Conservation (phyloP, 2,113 vertebrate species). For the Leptocoma aspasia region DNA sequence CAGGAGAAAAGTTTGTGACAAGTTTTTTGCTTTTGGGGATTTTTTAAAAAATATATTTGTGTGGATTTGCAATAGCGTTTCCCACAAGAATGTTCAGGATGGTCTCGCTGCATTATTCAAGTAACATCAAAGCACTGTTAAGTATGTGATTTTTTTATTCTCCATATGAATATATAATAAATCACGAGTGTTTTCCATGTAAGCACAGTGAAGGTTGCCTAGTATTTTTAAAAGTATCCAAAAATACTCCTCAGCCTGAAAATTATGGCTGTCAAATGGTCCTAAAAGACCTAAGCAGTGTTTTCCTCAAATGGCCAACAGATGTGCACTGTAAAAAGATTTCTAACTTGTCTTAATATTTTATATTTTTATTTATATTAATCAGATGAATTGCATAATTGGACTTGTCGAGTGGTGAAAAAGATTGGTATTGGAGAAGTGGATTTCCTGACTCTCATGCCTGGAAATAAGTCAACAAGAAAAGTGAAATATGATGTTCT, state of each 20-base stretch:
- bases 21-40: neutral
- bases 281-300: neutral
- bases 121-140: neutral
- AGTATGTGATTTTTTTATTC: neutral
- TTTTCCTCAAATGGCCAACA: neutral
- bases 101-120: neutral
- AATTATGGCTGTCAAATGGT: neutral
- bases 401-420: constrained; percentile 78
- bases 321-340: neutral
- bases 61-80: neutral
- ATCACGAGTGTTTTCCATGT: neutral
- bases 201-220: neutral
- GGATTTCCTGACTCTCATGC: constrained; percentile 73
- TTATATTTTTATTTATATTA: neutral
- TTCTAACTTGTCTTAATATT: neutral
- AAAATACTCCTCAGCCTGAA: neutral
- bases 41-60: neutral
- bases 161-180: neutral
- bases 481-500: constrained; percentile 84
- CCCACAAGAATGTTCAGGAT: neutral
- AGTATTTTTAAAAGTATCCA: neutral
- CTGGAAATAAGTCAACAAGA: constrained; percentile 14
- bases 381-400: constrained; percentile 82
- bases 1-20: neutral
- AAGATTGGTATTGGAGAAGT: constrained; percentile 65